Conservation (phyloP, 2,888 invertebrate species). For the Drosophila niveifrons region DNA sequence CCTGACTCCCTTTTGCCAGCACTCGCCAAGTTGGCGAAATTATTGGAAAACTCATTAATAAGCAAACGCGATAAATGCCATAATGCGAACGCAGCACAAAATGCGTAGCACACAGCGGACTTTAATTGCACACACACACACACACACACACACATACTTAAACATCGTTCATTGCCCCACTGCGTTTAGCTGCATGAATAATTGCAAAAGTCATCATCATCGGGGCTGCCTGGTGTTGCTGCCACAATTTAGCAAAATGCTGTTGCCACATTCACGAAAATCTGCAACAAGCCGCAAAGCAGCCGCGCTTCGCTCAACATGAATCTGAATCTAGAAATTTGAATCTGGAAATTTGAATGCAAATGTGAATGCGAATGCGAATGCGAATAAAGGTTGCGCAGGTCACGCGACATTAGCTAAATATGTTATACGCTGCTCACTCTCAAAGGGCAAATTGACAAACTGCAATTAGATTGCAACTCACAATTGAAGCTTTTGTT, state of each 20-base stretch:
- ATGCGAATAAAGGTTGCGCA: no score
- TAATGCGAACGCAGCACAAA: conserved; percentile 56
- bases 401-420: no score
- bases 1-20: background rate
- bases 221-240: background rate
- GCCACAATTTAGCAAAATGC: conserved; percentile 16
- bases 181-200: conserved; percentile 67
- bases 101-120: conserved; percentile 20
- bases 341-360: background rate
- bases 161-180: conserved; percentile 7
- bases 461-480: no score
- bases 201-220: conserved; percentile 50
- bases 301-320: conserved; percentile 4
- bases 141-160: conserved; percentile 31
- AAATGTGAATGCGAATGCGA: no score
- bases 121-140: background rate
- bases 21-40: conserved; percentile 47
- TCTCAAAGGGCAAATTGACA: no score
- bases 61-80: conserved; percentile 52
- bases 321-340: conserved; percentile 23
- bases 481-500: no score
- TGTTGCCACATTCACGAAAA: conserved; percentile 13
- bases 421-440: no score
- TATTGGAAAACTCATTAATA: conserved; percentile 76
- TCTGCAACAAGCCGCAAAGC: conserved; percentile 8